Conservation (phyloP, 1,140 invertebrate genomes). For the Drosophila cardini region DNA sequence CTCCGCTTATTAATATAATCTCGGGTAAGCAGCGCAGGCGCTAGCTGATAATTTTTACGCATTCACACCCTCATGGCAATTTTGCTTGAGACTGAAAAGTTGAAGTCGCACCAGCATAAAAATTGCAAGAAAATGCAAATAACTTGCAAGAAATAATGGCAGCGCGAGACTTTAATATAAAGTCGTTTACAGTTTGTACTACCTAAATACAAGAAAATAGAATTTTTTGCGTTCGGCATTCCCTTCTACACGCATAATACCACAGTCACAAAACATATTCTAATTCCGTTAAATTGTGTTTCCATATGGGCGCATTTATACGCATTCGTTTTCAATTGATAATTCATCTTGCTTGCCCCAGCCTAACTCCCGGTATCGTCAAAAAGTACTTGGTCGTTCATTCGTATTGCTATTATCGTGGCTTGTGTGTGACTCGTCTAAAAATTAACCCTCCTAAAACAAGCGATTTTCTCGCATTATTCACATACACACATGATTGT, state of each 20-base stretch:
- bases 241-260: not conserved
- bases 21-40: constrained; percentile 14
- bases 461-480: constrained; percentile 35
- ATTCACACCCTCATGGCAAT: constrained; percentile 64
- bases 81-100: constrained; percentile 36
- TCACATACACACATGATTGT: not conserved
- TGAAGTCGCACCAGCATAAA: constrained; percentile 60
- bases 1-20: constrained; percentile 32
- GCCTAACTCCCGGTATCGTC: not conserved
- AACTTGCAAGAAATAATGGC: constrained; percentile 46
- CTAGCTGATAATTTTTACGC: constrained; percentile 56
- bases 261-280: constrained; percentile 17
- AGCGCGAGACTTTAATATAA: not conserved
- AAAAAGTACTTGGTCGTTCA: constrained; percentile 34
- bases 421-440: constrained; percentile 9
- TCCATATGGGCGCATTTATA: constrained; percentile 80
- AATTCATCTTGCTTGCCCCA: constrained; percentile 48
- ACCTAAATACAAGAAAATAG: constrained; percentile 8
- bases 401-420: constrained; percentile 71
- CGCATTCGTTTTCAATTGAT: constrained; percentile 78
- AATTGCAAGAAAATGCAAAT: constrained; percentile 56
- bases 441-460: constrained; percentile 2
- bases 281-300: constrained; percentile 44
- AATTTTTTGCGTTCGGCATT: constrained; percentile 44
- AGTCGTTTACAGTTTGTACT: not conserved